Base-by-base conservation (phyloP, 2,888 invertebrate species). In the Tachystola acroxantha region DNA sequence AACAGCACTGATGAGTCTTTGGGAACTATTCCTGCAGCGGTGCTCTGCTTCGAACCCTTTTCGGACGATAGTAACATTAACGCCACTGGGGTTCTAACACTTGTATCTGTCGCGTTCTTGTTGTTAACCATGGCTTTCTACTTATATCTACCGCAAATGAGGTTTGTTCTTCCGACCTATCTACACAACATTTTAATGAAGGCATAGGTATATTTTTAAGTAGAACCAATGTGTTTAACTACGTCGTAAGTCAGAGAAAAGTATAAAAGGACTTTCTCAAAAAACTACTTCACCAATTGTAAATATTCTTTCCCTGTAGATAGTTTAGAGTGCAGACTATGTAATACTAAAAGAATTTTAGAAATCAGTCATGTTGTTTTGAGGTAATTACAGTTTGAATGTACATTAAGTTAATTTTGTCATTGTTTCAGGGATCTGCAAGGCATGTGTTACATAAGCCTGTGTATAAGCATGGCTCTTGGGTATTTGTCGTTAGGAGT, bases 21-120 rank as follows among this genome's bases (percentile, higher is more conserved):
- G 46, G 81, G 62, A 39, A 53, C 43, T 10, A 46, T 72, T 0
- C 53, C 66, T 1, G 69, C 76, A 7, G 88, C 88, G 0, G 45
- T 88, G 19, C 74, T 84, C 1, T 85, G 88, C 45, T 86, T 97
- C 93, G 73, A 99, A 70, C 32, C 97, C 78, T n/a, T n/a, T n/a
- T 92, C 88, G 76, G 46, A 93, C 77, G 16, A 6, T 4, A 16
- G 16, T 6, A 24, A 87, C 73, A 56, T 78, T 10, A 76, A 81
- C 42, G 81, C 75, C 24, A 77, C 71, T 32, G 81, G 88, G 1
- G 67, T 79, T 6, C 60, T 89, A 4, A 72, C 82, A 0, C 68
- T 88, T 1, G 64, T 89, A n/a, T 91, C 91, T 0, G 87, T 90
- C 0, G 51, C 88, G 12, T 92, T 92, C 52, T 74, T 92, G 0